Conservation (phyloP, 2,113 vertebrate genomes). For the Tragelaphus buxtoni region DNA sequence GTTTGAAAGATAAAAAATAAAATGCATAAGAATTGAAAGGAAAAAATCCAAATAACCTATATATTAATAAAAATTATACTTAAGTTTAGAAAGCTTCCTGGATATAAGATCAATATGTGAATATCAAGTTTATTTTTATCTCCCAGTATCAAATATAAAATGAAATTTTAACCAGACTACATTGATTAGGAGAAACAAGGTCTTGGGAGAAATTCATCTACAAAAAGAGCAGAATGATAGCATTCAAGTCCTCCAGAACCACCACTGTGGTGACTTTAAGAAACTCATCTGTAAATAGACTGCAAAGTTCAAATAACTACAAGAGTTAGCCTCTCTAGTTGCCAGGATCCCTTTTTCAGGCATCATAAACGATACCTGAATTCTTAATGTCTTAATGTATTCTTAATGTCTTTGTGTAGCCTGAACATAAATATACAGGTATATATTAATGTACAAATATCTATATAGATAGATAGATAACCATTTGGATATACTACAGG, state of each 20-base stretch:
- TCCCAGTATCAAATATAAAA: neutral
- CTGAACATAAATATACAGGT: neutral
- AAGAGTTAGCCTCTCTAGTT: neutral
- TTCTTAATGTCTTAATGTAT: neutral
- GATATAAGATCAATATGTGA: neutral
- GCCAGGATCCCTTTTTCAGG: neutral
- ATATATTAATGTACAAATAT: neutral
- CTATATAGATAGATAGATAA: neutral
- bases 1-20: neutral
- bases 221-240: neutral
- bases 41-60: neutral
- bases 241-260: neutral
- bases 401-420: neutral
- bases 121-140: neutral
- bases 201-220: neutral
- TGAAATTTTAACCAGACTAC: neutral
- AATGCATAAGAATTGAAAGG: neutral
- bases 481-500: neutral
- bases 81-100: neutral
- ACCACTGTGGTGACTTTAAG: neutral
- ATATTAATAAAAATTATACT: constrained; percentile 15
- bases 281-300: neutral
- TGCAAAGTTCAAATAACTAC: neutral
- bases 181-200: neutral
- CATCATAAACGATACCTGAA: neutral